Percentiles rank a stretch among this genome's conserved stretches.
These are phyloP conservation scores for Elachura formosa DNA, from an alignment of 2,113 vertebrate species.

Conservation along the genomic window DNA sequence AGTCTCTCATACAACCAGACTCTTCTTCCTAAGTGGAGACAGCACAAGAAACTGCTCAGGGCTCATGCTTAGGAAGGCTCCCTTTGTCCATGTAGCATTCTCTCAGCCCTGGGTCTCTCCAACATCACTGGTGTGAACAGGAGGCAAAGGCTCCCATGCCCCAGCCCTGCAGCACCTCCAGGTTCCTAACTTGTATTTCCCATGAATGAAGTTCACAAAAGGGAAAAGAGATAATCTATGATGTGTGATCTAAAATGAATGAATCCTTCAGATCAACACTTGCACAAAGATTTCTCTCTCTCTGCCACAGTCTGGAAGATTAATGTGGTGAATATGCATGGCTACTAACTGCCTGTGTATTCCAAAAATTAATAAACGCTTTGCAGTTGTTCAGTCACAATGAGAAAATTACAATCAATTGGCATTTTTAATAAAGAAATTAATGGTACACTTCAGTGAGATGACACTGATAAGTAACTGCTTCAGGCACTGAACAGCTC, in stretches of 20 bases:
- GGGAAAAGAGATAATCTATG: not conserved
- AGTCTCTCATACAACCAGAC: not conserved
- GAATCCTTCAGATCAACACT: not conserved
- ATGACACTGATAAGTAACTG: not conserved
- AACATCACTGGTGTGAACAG: not conserved
- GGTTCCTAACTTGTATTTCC: not conserved
- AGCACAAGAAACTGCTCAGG: not conserved
- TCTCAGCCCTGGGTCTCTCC: not conserved
- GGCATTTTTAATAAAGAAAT: not conserved
- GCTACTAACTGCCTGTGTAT: not conserved
- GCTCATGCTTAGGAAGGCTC: not conserved
- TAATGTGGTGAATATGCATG: not conserved
- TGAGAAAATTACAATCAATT: not conserved
- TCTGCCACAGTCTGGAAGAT: not conserved
- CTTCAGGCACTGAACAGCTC: not conserved
- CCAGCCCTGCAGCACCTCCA: not conserved
- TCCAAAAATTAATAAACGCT: not conserved
- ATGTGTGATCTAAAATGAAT: not conserved
- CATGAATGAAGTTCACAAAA: not conserved
- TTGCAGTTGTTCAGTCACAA: not conserved
- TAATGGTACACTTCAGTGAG: not conserved
- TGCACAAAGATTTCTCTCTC: not conserved
- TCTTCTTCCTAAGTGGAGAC: not conserved
- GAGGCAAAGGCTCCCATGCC: not conserved
- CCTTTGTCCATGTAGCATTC: accelerated